Evolutionary conservation across 1,140 invertebrate species (phyloP).

Genomic region (Cydia amplana): DNA sequence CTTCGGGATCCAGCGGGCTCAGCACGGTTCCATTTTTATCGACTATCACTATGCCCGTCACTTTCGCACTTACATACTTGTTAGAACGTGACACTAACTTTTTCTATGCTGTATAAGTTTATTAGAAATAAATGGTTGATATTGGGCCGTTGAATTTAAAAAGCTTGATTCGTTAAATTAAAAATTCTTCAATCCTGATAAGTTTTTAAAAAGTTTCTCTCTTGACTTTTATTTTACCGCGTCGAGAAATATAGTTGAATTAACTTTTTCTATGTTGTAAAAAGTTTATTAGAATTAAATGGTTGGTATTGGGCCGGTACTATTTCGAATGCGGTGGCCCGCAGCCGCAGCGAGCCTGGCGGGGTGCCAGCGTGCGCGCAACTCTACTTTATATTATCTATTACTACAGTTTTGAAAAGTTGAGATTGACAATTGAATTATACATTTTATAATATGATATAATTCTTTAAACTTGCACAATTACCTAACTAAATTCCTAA

Average conservation of each 20-base stretch:
- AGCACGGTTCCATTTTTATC: too few species aligned
- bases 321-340: conserved; percentile 66
- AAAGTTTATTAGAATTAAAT: conserved; percentile 41
- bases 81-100: too few species aligned
- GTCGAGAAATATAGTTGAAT: neutral
- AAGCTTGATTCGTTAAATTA: too few species aligned
- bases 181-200: too few species aligned
- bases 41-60: too few species aligned
- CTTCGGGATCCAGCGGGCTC: too few species aligned
- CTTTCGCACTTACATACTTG: too few species aligned
- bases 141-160: conserved; percentile 46
- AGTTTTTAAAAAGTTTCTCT: neutral
- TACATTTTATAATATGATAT: too few species aligned
- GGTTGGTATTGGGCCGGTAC: conserved; percentile 52
- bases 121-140: conserved; percentile 39
- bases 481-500: too few species aligned
- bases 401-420: conserved; percentile 17
- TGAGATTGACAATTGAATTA: neutral
- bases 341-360: conserved; percentile 61
- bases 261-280: neutral
- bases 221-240: neutral
- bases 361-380: conserved; percentile 54
- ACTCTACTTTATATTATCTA: conserved; percentile 34
- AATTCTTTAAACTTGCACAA: too few species aligned
- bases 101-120: conserved; percentile 24